Conservation (phyloP, 2,888 invertebrate species). For the Xestia rhomboidea region DNA sequence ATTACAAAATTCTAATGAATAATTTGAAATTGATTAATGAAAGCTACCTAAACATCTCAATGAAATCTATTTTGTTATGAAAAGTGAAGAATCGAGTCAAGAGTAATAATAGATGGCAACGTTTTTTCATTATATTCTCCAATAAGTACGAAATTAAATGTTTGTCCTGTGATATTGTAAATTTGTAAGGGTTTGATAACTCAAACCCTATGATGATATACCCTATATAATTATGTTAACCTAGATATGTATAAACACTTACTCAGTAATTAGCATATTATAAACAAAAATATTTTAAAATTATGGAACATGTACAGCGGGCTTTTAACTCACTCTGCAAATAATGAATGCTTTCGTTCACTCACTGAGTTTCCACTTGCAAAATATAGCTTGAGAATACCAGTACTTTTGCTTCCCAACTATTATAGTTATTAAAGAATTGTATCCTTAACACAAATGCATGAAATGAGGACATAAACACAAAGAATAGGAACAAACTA, state of each 20-base stretch:
- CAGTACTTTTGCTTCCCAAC: constrained; percentile 44
- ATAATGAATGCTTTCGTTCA: constrained; percentile 60
- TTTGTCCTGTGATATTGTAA: neutral
- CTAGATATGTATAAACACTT: neutral
- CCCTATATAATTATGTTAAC: too few relatives aligned
- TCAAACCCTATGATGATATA: too few relatives aligned
- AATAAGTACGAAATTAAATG: neutral
- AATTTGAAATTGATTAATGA: neutral
- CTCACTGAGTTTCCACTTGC: constrained; percentile 51
- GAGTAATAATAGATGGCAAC: constrained; percentile 27
- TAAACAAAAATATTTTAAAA: neutral
- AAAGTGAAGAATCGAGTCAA: neutral
- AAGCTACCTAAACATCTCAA: neutral
- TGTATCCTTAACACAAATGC: constrained; percentile 14
- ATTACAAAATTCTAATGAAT: neutral
- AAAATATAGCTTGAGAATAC: constrained; percentile 27
- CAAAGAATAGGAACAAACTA: neutral
- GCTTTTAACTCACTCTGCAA: constrained; percentile 62
- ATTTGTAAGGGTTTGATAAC: neutral
- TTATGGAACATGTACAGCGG: constrained; percentile 47
- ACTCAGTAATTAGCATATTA: neutral
- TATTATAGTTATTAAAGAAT: neutral
- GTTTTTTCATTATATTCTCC: neutral
- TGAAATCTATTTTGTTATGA: neutral
- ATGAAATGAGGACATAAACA: constrained; percentile 23